phyloP scores from a whole-genome alignment of 2,113 vertebrate species.

The Clinocottus analis region DNA sequence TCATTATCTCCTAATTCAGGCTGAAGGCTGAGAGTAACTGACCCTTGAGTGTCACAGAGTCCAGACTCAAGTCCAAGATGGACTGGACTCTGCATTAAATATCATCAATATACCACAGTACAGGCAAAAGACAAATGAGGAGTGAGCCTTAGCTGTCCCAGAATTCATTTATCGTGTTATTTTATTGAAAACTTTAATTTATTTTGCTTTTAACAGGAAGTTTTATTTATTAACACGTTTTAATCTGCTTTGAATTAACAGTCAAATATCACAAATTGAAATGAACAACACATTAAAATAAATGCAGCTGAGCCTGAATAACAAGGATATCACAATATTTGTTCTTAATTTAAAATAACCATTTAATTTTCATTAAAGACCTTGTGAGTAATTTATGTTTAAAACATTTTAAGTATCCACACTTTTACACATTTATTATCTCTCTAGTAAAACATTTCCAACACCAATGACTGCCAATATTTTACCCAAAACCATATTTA shows the following conservation, averaged over 20 bases:
- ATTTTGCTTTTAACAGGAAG: background rate
- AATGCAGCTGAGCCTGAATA: background rate
- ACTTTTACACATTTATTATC: background rate
- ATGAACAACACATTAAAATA: background rate
- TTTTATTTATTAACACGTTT: conserved; percentile 22
- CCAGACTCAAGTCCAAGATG: background rate
- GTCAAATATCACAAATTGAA: background rate
- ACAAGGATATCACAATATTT: background rate
- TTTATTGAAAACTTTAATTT: background rate
- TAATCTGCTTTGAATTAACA: background rate
- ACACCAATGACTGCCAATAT: background rate
- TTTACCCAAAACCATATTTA: background rate
- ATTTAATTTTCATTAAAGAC: background rate
- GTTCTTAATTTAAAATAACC: background rate
- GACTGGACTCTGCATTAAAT: background rate
- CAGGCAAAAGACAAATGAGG: background rate
- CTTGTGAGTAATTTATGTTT: background rate
- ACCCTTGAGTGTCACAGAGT: background rate
- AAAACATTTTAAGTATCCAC: background rate
- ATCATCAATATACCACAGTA: background rate
- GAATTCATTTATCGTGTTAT: background rate
- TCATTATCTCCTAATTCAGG: background rate
- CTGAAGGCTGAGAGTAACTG: no score
- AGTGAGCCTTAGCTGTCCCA: background rate
- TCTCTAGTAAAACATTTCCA: background rate